phyloP scores from a whole-genome alignment of 2,797 vertebrate genomes.

The Helarctos malayanus region DNA sequence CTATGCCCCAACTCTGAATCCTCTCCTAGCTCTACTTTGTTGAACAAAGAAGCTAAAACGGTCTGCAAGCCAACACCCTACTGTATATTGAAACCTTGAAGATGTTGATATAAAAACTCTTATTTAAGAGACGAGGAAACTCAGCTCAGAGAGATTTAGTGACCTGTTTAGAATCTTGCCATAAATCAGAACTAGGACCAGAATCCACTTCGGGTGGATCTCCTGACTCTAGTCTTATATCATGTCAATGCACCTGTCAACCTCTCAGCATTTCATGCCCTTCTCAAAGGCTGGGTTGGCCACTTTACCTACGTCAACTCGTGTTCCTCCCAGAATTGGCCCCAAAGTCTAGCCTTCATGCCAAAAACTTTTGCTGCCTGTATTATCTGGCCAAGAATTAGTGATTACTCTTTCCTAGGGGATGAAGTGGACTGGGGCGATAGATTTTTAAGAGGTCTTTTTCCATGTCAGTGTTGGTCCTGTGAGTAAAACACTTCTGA shows the following conservation, averaged over 20 bases:
- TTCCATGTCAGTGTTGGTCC: not conserved
- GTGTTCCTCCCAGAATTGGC: not conserved
- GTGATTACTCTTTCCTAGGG: not conserved
- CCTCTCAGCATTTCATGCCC: not conserved
- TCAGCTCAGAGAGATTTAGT: not conserved
- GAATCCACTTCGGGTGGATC: not conserved
- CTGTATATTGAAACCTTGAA: not conserved
- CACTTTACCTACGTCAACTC: not conserved
- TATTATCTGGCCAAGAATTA: not conserved
- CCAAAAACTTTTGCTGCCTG: not conserved
- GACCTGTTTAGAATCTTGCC: not conserved
- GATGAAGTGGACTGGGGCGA: not conserved
- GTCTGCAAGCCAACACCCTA: not conserved
- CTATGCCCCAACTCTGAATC: not conserved
- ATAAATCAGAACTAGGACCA: not conserved
- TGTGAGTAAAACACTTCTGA: not conserved
- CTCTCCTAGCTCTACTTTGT: not conserved
- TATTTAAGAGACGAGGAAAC: slow-evolving; percentile 31
- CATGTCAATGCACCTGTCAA: not conserved
- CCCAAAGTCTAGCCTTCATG: not conserved
- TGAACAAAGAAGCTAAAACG: not conserved
- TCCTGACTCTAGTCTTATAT: not conserved
- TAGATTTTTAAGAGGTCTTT: not conserved
- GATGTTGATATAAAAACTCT: not conserved
- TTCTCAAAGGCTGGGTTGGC: not conserved